Base-by-base conservation (phyloP, 1,140 invertebrate genomes). In the Hyposmocoma kahamanoa region DNA sequence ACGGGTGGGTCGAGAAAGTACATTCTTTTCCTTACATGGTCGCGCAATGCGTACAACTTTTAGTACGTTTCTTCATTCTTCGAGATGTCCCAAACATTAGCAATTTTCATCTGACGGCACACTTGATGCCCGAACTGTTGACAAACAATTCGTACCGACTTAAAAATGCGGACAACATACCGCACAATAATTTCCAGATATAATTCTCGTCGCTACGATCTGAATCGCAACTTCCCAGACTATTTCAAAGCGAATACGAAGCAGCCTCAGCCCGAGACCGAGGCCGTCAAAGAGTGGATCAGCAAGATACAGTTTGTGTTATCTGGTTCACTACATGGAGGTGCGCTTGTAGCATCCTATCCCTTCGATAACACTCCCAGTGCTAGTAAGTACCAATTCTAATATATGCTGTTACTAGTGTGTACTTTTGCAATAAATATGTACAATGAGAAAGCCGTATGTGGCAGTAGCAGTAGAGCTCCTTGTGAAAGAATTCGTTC, bases 281-380 rank as follows among this genome's bases (percentile, higher is more conserved):
- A 95, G 61, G 96, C 96, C 1, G 95, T 99, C 1, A 98, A 98
- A 83, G 92, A 96, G 65, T 97, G 96, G 96, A 91, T 97, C 22
- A 93, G 93, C 28, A 95, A 95, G 78, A 96, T 95, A 53, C 95
- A 96, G 82, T 98, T 98, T 69, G 94, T 97, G 11, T 80, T 98
- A 2, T 97, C 95, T 5, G 95, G 95, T 42, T 96, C 95, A 64
- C 85, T 98, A 22, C 96, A 98, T 71, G 96, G 96, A 8, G 97
- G 96, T 6, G 96, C 96, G 2, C 87, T 98, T 42, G 96, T 97
- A 22, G 95, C 96, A 32, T 96, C 94, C 60, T 97, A 97, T 81
- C 96, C 96, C 1, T 97, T 95, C 74, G 96, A 97, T 76, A 97
- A 96, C 69, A 96, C 95, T 8, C 94, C 93, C 47, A 96, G 94